A percentile compares a stretch with the other conserved stretches of the same genome.
Evolutionary conservation across 2,113 vertebrate genomes (phyloP).

Genomic region (Cottus gobio): DNA sequence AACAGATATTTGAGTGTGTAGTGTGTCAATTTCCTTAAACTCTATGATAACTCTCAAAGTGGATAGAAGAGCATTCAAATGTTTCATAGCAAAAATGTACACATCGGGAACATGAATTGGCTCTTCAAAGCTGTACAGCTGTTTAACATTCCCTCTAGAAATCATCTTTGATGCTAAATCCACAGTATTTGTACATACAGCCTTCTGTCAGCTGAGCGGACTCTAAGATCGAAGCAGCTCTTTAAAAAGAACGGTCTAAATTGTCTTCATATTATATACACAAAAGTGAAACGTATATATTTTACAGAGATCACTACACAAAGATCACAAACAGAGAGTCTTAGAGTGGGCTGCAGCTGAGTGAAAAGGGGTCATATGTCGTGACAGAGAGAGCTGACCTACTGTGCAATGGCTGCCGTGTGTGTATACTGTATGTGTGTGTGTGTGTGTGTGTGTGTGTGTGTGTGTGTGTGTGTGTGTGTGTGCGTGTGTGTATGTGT

Average conservation of each 20-base stretch:
- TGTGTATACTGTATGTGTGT: constrained; percentile 21
- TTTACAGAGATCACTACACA: constrained; percentile 82
- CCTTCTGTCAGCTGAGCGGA: constrained; percentile 48
- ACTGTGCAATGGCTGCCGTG: constrained; percentile 66
- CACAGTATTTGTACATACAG: constrained; percentile 70
- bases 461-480: constrained; percentile 31
- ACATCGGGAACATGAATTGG: constrained; percentile 53
- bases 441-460: constrained; percentile 16
- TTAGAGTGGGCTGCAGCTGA: constrained; percentile 56
- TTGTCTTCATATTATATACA: constrained; percentile 79
- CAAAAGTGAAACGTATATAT: constrained; percentile 75
- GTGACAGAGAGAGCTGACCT: constrained; percentile 58
- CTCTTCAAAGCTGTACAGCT: constrained; percentile 73
- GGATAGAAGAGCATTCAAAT: constrained; percentile 54
- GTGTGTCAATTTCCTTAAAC: constrained; percentile 49
- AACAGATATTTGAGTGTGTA: constrained; percentile 56
- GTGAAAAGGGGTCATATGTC: constrained; percentile 52
- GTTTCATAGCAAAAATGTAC: constrained; percentile 68
- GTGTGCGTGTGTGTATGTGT: constrained; percentile 29
- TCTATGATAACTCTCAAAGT: constrained; percentile 46
- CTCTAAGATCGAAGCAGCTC: constrained; percentile 67
- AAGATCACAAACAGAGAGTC: constrained; percentile 76
- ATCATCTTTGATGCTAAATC: constrained; percentile 60
- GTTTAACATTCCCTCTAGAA: constrained; percentile 56
- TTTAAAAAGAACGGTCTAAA: constrained; percentile 73